These are phyloP conservation scores for Mayetiola destructor DNA, from an alignment of 2,888 invertebrate genomes.

Conservation along the genomic window DNA sequence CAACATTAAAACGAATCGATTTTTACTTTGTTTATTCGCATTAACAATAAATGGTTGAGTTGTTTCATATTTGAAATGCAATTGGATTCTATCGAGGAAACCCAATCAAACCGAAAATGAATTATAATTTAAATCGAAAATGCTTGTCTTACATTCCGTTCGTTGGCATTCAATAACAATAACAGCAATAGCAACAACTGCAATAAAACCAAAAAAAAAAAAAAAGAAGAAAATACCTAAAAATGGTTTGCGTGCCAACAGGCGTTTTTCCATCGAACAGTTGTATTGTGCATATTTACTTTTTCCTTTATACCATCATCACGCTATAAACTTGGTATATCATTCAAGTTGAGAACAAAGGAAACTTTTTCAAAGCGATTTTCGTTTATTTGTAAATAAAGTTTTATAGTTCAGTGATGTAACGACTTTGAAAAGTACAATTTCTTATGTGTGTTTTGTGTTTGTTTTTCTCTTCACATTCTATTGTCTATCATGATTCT, in stretches of 20 bases:
- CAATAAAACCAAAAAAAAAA: too few relatives aligned
- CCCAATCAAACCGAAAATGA: too few relatives aligned
- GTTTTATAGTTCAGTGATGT: not conserved
- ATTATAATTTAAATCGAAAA: slow-evolving; percentile 1
- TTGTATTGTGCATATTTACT: not conserved
- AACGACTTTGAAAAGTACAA: slow-evolving; percentile 11
- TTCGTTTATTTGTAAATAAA: not conserved
- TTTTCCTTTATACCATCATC: not conserved
- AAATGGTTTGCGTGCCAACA: slow-evolving; percentile 6
- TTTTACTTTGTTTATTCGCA: too few relatives aligned
- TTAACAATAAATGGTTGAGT: too few relatives aligned
- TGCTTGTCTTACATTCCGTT: too few relatives aligned
- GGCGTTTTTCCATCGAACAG: slow-evolving; percentile 5
- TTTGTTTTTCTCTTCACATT: not conserved
- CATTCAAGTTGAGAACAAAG: not conserved
- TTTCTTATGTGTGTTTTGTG: not conserved
- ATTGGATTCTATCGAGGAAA: too few relatives aligned
- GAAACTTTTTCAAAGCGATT: not conserved
- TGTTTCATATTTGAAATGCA: too few relatives aligned
- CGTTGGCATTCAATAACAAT: too few relatives aligned
- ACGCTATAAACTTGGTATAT: not conserved
- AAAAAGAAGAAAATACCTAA: too few relatives aligned
- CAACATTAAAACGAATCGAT: too few relatives aligned
- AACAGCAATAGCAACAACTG: too few relatives aligned
- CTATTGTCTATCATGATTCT: not conserved